Evolutionary conservation across 2,888 invertebrate species (phyloP), one percentile per base, ranked within the genome.

Genomic region (Cheilosia vulpina): DNA sequence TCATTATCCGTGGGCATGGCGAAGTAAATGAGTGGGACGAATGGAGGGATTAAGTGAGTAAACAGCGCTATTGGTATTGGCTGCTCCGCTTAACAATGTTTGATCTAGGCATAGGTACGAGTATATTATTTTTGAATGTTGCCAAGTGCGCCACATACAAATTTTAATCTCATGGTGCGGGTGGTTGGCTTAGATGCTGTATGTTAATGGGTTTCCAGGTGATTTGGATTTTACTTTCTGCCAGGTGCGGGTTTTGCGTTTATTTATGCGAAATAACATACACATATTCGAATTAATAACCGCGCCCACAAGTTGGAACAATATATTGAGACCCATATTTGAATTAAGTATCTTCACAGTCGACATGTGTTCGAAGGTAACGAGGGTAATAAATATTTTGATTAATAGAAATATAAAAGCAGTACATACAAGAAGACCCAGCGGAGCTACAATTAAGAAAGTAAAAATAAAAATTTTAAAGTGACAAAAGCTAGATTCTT

Each of bases 141-240:
- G 24, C 17, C 76, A 69, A 47, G 11, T 68, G 43, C 75, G 24
- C 47, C 80, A 47, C 47, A 72, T 72, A 7, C 53, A 71, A 66
- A 77, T 72, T 38, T 71, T 55, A 71, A 45, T 76, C 65, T 27
- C 5, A 5, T 43, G 38, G 65, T 21, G 9, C 24, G 7, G 43
- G 11, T 19, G 53, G 53, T 38, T 60, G 58, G 38, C 58, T 58
- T 58, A 63, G 31, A 47, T 79, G 43, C 66, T 15, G n/a, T 45
- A 58, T 58, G 63, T 58, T 58, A 66, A 81, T 71, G 27, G 69
- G 57, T 69, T 71, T 76, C 24, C 63, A 76, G 55, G 68, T 65
- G 55, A 81, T 69, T 81, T 62, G 60, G 57, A 63, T 58, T 68
- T 75, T 53, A 73, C 45, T 60, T 43, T 60, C n/a, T 52, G 41